Evolutionary conservation across 2,888 invertebrate genomes (phyloP).

Genomic region (Alviniconcha strummeri): DNA sequence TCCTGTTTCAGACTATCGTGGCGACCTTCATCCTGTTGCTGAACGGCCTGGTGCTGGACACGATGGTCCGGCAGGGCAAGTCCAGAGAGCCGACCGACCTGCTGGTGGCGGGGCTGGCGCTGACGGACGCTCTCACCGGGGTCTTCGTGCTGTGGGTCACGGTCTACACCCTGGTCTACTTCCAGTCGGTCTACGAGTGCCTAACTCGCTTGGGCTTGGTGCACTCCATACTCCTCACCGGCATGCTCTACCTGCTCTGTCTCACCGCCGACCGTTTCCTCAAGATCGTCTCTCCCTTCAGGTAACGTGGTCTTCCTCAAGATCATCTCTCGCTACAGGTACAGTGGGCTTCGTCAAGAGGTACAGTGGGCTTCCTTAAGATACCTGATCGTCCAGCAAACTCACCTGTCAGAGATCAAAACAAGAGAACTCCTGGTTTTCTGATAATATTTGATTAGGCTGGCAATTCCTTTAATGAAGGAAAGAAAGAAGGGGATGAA

Average conservation of each 20-base stretch:
- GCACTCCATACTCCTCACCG: slow-evolving; percentile 1
- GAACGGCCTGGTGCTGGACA: slow-evolving; percentile 24
- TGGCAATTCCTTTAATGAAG: no score
- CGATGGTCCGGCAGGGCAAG: slow-evolving; percentile 16
- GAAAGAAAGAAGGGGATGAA: no score
- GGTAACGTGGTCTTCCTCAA: no score
- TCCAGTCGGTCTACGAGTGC: slow-evolving; percentile 19
- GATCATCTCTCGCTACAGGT: no score
- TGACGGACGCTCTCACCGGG: no score
- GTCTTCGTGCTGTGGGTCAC: slow-evolving; percentile 13
- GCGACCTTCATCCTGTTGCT: background rate
- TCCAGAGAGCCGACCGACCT: slow-evolving; percentile 10
- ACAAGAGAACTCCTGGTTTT: no score
- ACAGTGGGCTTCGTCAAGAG: no score
- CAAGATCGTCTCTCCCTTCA: slow-evolving; percentile 8
- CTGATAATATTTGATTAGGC: no score
- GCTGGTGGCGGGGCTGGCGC: slow-evolving; percentile 20
- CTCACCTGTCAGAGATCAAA: no score
- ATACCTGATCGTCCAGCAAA: no score
- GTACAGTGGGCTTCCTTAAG: no score
- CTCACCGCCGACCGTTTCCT: slow-evolving; percentile 10
- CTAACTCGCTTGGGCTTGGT: slow-evolving; percentile 10
- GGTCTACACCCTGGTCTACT: slow-evolving; percentile 23
- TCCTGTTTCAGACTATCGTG: background rate
- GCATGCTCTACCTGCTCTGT: slow-evolving; percentile 13